Evolutionary conservation across 2,113 vertebrate species (phyloP), one percentile per base, ranked within the genome.

Genomic region (Turnix velox): DNA sequence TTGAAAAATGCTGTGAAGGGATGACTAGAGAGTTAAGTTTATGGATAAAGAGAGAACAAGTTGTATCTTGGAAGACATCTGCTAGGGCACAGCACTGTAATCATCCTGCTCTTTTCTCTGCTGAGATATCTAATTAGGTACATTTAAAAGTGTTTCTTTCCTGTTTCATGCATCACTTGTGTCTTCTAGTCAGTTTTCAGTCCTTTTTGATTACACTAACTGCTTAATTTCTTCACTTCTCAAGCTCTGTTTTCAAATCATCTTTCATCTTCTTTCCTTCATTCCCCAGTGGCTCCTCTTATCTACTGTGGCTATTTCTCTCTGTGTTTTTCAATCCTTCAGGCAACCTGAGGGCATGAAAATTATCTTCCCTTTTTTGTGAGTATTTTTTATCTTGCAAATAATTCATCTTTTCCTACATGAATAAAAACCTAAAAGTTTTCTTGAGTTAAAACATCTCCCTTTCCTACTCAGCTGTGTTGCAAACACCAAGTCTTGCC

Each of bases 261-360:
- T 88, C 74, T 96, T 97, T 96, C 46, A 90, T 95, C 75, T 81
- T 90, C 37, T 88, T 96, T 85, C 87, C 54, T 94, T 83, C 57
- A 90, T 95, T 96, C 85, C 93, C 87, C 23, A 81, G 39, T 77
- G 95, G 68, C 33, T 92, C 93, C 92, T 94, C 13, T 91, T 94
- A 71, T 83, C 82, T 92, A 18, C 33, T 76, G 20, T 80, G 67
- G 61, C 76, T 90, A 19, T 69, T 68, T 66, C 42, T 80, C 33
- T 49, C n/a, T 75, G 28, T 30, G 8, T 48, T 46, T 74, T 77
- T 94, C 76, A 95, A 80, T 59, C 66, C 55, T 75, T n/a, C 49
- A 94, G 79, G 92, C 78, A 96, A 95, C 93, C 90, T 85, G 68
- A 95, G 88, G 95, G 87, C 61, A 88, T 84, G 92, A 90, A 94